Conservation (phyloP, 2,113 vertebrate species). For the Tetrax tetrax region DNA sequence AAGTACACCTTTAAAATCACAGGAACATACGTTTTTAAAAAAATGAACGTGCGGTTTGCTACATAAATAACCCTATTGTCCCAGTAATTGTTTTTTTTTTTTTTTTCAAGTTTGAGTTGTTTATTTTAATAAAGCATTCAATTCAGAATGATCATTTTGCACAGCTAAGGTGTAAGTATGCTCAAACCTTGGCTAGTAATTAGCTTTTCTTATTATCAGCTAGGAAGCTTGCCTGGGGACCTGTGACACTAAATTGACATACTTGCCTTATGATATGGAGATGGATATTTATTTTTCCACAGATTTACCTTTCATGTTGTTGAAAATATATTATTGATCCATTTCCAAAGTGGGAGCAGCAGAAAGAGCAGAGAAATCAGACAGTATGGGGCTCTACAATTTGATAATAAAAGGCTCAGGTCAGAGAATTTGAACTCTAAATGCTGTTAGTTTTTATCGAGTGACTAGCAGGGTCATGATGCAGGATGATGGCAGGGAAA, state of each 20-base stretch:
- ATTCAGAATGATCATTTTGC: background rate
- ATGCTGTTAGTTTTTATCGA: background rate
- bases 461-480: background rate
- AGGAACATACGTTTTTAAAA: background rate
- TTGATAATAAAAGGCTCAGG: background rate
- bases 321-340: background rate
- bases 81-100: background rate
- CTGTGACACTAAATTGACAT: background rate
- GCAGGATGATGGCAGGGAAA: background rate
- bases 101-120: background rate
- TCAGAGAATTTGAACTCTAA: background rate
- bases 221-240: background rate
- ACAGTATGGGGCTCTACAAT: background rate
- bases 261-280: background rate
- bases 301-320: background rate
- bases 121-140: background rate
- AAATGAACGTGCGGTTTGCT: background rate
- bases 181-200: background rate
- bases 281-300: background rate
- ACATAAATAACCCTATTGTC: background rate
- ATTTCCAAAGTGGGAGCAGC: background rate
- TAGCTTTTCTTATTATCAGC: background rate
- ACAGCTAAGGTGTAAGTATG: background rate
- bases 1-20: background rate
- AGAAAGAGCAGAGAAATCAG: background rate